phyloP scores from a whole-genome alignment of 30 jellyfish, hydroid and myxozoan species.

The Turritopsis dohrnii region DNA sequence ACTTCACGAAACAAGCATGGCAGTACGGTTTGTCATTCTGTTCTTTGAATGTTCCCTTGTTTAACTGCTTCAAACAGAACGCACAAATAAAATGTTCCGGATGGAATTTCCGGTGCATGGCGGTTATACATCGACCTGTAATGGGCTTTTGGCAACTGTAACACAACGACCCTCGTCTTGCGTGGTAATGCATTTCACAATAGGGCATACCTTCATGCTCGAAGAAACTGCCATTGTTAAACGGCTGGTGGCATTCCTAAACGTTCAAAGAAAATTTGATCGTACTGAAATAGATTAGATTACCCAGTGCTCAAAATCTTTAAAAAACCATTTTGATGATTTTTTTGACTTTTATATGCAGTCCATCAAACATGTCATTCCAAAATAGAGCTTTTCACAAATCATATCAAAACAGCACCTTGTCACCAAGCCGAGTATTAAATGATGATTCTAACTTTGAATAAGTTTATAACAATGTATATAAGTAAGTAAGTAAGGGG shows the following conservation, averaged over 20 bases:
- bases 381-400: too few species aligned
- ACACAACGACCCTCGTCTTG: slow-evolving; percentile 96
- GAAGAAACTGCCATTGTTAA: slow-evolving; percentile 83
- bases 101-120: slow-evolving; percentile 93
- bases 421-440: too few species aligned
- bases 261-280: not conserved
- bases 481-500: too few species aligned
- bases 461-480: too few species aligned
- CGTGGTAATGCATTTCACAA: slow-evolving; percentile 96
- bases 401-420: too few species aligned
- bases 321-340: too few species aligned
- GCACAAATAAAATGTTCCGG: slow-evolving; percentile 98
- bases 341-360: too few species aligned
- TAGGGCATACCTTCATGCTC: slow-evolving; percentile 95
- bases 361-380: too few species aligned
- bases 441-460: too few species aligned
- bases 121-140: slow-evolving; percentile 89
- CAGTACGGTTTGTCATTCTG: slow-evolving; percentile 95
- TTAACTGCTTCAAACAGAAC: slow-evolving; percentile 85
- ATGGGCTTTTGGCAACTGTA: slow-evolving; percentile 95
- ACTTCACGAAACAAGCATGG: slow-evolving; percentile 86
- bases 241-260: slow-evolving; percentile 91
- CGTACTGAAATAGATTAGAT: not conserved
- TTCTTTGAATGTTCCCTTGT: slow-evolving; percentile 87
- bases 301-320: not conserved